Evolutionary conservation across 2,888 invertebrate species (phyloP).

Genomic region (Agrilus mali): DNA sequence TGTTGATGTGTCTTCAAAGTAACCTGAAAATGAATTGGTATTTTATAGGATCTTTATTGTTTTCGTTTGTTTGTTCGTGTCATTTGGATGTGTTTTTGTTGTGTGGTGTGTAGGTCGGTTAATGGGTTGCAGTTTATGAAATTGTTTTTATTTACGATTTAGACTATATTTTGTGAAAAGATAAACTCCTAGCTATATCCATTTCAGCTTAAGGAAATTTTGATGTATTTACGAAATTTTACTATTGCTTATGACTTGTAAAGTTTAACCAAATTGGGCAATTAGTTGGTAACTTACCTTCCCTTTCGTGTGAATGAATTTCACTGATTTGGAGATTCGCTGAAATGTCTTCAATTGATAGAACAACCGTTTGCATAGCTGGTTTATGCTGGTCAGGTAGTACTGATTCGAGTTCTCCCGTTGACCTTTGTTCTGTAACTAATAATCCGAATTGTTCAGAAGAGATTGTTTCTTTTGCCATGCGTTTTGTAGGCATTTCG

Average conservation of each 20-base stretch:
- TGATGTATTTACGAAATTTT: neutral
- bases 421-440: constrained; percentile 36
- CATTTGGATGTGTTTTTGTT: neutral
- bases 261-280: neutral
- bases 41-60: constrained; percentile 14
- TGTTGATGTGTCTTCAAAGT: constrained; percentile 30
- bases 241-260: neutral
- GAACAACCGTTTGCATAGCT: constrained; percentile 32
- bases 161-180: neutral
- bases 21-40: constrained; percentile 24
- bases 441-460: constrained; percentile 33
- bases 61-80: constrained; percentile 20
- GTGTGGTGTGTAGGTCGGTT: neutral
- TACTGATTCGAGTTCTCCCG: constrained; percentile 36
- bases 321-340: constrained; percentile 35
- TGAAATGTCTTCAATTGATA: constrained; percentile 28
- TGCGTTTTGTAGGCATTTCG: constrained; percentile 16
- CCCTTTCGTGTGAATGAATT: constrained; percentile 34
- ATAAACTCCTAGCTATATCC: constrained; percentile 1
- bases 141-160: neutral
- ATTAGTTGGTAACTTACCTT: constrained; percentile 33
- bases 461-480: constrained; percentile 23
- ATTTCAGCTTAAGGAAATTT: constrained; percentile 14
- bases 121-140: constrained; percentile 1
- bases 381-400: constrained; percentile 31